A percentile compares a stretch with the other conserved stretches of the same genome.
Conservation (phyloP, 2,888 invertebrate genomes). For the Ferrisia virgata region DNA sequence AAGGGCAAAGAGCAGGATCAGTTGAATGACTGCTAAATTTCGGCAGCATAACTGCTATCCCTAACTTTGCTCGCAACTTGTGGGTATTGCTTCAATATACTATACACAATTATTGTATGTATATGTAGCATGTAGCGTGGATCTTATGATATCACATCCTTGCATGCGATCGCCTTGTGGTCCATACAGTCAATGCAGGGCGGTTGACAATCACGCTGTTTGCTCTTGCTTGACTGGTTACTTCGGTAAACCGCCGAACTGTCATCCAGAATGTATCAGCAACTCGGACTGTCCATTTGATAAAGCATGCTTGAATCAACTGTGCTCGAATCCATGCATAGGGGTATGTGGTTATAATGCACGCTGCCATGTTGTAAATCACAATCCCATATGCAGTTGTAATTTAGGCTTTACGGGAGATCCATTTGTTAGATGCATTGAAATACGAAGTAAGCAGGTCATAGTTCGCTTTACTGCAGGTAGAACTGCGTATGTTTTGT, state of each 20-base stretch:
- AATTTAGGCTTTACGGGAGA: slow-evolving; percentile 67
- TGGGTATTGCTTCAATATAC: too few relatives aligned
- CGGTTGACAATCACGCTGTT: slow-evolving; percentile 63
- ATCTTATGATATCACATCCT: slow-evolving; percentile 48
- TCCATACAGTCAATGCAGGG: slow-evolving; percentile 68
- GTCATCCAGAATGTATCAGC: slow-evolving; percentile 73
- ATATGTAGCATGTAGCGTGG: slow-evolving; percentile 46
- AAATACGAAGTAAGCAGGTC: slow-evolving; percentile 50
- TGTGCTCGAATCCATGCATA: slow-evolving; percentile 70
- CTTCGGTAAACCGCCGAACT: slow-evolving; percentile 69
- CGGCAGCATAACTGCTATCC: not conserved
- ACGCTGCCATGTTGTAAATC: slow-evolving; percentile 70
- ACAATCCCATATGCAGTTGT: slow-evolving; percentile 74
- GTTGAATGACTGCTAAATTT: too few relatives aligned
- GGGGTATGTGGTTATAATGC: slow-evolving; percentile 73
- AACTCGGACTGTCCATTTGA: slow-evolving; percentile 71
- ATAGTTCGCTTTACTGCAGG: not conserved
- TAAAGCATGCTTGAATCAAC: slow-evolving; percentile 71
- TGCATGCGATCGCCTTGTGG: slow-evolving; percentile 63
- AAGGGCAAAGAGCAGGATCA: not conserved
- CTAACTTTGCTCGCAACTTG: not conserved
- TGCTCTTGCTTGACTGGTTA: slow-evolving; percentile 71
- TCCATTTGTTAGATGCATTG: slow-evolving; percentile 68
- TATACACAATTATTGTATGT: not conserved
- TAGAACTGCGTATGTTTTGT: not conserved